phyloP scores from a whole-genome alignment of 2,113 vertebrate genomes.

The Myiopsitta monachus region DNA sequence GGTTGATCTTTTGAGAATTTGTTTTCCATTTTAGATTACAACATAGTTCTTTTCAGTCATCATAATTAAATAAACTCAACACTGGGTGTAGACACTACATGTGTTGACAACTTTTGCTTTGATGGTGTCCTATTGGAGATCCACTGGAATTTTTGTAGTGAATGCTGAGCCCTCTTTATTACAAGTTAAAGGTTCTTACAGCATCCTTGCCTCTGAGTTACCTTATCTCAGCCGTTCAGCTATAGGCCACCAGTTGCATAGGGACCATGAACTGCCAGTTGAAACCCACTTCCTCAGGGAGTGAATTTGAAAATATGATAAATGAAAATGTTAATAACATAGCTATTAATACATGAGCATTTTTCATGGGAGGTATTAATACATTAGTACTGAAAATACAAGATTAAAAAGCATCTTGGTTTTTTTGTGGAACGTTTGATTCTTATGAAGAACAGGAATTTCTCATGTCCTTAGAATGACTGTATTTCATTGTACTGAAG shows the following conservation, averaged over 20 bases:
- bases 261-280: not conserved
- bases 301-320: not conserved
- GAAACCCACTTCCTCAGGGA: not conserved
- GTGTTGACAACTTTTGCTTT: not conserved
- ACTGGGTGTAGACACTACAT: too few species aligned
- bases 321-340: not conserved
- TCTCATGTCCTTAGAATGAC: not conserved
- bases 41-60: not conserved
- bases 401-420: not conserved
- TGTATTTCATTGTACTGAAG: not conserved
- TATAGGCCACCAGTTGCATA: not conserved
- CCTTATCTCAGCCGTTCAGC: not conserved
- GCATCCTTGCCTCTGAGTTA: not conserved
- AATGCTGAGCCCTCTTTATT: not conserved
- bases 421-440: not conserved
- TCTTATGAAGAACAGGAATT: not conserved
- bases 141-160: not conserved
- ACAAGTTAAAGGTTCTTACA: not conserved
- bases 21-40: not conserved
- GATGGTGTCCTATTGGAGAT: not conserved
- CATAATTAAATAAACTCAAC: not conserved
- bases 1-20: not conserved
- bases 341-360: not conserved
- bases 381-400: not conserved
- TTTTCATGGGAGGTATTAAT: not conserved